Percentiles rank a stretch among this genome's conserved stretches.
Evolutionary conservation across 2,797 vertebrate species (phyloP).

Genomic region (Eulemur albifrons): DNA sequence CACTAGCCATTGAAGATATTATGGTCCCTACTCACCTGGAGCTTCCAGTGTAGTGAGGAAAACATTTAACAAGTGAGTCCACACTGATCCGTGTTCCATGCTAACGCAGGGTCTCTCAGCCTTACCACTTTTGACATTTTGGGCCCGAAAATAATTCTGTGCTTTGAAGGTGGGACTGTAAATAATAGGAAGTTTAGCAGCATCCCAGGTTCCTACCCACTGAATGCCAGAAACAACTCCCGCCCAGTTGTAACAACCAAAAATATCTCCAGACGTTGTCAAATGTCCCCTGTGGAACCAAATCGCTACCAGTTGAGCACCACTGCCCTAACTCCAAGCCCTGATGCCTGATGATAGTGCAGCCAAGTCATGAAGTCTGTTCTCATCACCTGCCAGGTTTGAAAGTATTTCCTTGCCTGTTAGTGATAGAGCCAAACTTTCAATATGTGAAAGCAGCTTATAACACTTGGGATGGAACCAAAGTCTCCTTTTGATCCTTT

Average conservation of each 20-base stretch:
- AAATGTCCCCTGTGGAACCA: background rate
- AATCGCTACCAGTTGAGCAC: background rate
- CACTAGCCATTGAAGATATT: accelerated
- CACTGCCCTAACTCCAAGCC: background rate
- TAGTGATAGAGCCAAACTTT: background rate
- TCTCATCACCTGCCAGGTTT: background rate
- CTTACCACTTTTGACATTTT: background rate
- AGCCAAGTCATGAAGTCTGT: background rate
- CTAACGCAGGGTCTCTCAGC: background rate
- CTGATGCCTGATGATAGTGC: background rate
- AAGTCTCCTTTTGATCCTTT: background rate
- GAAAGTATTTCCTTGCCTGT: background rate
- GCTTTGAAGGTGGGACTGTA: background rate
- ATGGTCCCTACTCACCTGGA: background rate
- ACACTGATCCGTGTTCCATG: too few species aligned
- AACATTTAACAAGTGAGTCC: background rate
- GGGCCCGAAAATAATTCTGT: background rate
- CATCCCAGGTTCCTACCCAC: background rate
- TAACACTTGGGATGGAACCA: background rate
- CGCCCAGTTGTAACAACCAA: too few species aligned
- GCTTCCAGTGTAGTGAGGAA: background rate
- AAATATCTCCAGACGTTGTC: background rate
- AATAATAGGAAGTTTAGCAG: background rate
- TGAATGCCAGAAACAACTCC: background rate
- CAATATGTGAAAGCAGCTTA: background rate